Evolutionary conservation across 1,140 invertebrate genomes (phyloP), one percentile per base, ranked within the genome.

Genomic region (Drosophila lini): DNA sequence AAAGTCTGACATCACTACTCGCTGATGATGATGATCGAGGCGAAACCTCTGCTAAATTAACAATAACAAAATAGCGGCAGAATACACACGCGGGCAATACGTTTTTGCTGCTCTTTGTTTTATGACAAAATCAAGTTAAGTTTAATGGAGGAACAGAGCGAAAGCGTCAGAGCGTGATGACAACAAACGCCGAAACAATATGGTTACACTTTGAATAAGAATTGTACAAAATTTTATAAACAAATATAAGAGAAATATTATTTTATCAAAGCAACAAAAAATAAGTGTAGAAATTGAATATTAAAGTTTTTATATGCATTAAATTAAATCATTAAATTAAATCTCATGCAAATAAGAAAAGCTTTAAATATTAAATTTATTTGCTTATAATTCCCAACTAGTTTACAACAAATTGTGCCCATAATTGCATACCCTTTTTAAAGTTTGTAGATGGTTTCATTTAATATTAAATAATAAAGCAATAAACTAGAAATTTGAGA

Each of bases 1-100:
- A 76, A 77, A 57, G 79, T 88, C 83, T 89, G 84, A 89, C 84
- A 89, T 89, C 84, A 73, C 69, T 73, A 73, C 69, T 73, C 36
- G 19, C 4, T 16, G 31, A 41, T 52, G 38, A 44, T 53, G 63
- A 67, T 68, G 58, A 67, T 44, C 81, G 77, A 62, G 47, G 70
- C 67, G 45, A 56, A 64, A 81, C 81, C 81, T 63, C 86, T 83
- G 83, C 79, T 70, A 80, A 74, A 73, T 77, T 61, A 76, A 63
- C 42, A 63, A 61, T 44, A 74, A 68, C 47, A 77, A 59, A 74
- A 67, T 41, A 78, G 47, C 42, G 47, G 36, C 52, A 5, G 38
- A 52, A 45, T 38, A 55, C 22, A 73, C 36, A 65, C 32, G 13
- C 22, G 40, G 34, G 42, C 61, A 53, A 53, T 58, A 48, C 36